phyloP scores from a whole-genome alignment of 2,113 vertebrate species.

The Hirundichthys speculiger region DNA sequence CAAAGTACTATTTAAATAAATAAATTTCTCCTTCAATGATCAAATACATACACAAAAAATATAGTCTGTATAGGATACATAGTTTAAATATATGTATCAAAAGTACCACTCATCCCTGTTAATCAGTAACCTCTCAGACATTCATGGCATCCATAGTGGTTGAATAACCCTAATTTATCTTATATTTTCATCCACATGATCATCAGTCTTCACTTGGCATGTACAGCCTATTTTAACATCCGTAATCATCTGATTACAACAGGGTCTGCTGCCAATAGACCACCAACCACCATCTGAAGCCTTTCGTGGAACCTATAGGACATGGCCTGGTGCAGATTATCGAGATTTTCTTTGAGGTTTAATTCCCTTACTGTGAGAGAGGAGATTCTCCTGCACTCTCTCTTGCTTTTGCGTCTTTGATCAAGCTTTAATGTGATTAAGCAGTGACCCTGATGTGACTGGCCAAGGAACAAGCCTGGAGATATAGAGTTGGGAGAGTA shows the following conservation, averaged over 20 bases:
- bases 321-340: conserved; percentile 46
- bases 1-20: too few species aligned
- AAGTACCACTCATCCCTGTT: too few species aligned
- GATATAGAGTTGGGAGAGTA: neutral
- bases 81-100: too few species aligned
- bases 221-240: conserved; percentile 55
- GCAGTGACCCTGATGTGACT: conserved; percentile 80
- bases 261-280: conserved; percentile 58
- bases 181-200: conserved; percentile 63
- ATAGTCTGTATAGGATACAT: too few species aligned
- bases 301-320: conserved; percentile 54
- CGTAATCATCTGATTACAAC: conserved; percentile 72
- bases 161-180: conserved; percentile 56
- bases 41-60: too few species aligned
- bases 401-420: conserved; percentile 77
- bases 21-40: too few species aligned
- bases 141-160: conserved; percentile 24
- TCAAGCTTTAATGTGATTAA: conserved; percentile 78
- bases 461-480: conserved; percentile 50
- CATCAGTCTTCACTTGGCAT: conserved; percentile 64
- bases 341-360: conserved; percentile 69
- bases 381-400: conserved; percentile 66
- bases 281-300: conserved; percentile 55
- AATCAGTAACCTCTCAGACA: conserved; percentile 65
- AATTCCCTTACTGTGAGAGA: conserved; percentile 75